Evolutionary conservation across 2,888 invertebrate species (phyloP).

Genomic region (Orchesellides sinensis): DNA sequence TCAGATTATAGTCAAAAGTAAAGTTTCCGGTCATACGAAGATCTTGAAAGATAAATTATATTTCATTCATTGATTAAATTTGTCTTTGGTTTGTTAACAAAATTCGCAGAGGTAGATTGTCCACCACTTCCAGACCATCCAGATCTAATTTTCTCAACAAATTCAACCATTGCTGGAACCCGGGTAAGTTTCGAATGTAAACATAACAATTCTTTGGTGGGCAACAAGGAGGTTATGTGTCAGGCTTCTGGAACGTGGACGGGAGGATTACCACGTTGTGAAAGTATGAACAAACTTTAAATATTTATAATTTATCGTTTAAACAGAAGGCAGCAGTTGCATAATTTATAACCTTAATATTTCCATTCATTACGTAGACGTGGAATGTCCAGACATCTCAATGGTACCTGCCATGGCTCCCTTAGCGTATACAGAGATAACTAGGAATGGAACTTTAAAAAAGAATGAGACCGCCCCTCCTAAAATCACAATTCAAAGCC

Average conservation of each 20-base stretch:
- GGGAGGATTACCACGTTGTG: conserved; percentile 87
- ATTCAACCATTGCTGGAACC: conserved; percentile 86
- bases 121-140: conserved; percentile 84
- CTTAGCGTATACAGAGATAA: conserved; percentile 52
- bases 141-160: conserved; percentile 85
- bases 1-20: conserved; percentile 88
- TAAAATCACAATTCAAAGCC: conserved; percentile 83
- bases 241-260: conserved; percentile 92
- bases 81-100: neutral
- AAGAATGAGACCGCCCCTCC: conserved; percentile 78
- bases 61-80: too few relatives aligned
- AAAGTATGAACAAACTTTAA: conserved; percentile 81
- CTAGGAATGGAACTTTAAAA: conserved; percentile 75
- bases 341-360: neutral
- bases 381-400: conserved; percentile 73
- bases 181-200: conserved; percentile 86
- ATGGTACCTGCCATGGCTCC: conserved; percentile 71
- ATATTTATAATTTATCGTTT: too few relatives aligned
- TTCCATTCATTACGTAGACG: conserved; percentile 76
- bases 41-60: too few relatives aligned
- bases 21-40: neutral
- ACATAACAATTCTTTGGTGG: conserved; percentile 88
- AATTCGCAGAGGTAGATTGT: conserved; percentile 83
- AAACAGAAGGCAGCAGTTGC: neutral
- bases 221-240: conserved; percentile 85